These are phyloP conservation scores for Heloderma charlesbogerti DNA, from an alignment of 2,113 vertebrate genomes.

Conservation along the genomic window DNA sequence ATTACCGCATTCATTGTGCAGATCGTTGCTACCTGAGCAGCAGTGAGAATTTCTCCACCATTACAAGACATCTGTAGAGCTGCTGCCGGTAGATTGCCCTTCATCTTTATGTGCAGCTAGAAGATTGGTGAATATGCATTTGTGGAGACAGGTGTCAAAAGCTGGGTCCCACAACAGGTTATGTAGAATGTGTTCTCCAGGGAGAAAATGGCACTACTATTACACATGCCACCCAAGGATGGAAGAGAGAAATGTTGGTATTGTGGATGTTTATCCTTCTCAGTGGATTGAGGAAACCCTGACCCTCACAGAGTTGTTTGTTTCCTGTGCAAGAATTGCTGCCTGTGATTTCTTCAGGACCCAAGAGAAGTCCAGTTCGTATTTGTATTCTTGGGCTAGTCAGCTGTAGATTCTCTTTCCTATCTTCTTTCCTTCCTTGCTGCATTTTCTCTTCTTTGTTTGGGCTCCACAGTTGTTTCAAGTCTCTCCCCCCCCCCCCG, in stretches of 20 bases:
- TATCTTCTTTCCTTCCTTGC: neutral
- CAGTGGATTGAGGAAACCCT: neutral
- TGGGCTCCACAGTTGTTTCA: neutral
- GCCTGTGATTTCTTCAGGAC: neutral
- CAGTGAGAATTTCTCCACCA: too few species aligned
- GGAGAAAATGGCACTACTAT: neutral
- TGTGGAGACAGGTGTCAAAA: neutral
- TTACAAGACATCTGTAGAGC: too few species aligned
- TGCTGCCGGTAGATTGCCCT: neutral
- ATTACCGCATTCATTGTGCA: too few species aligned
- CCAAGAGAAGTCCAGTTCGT: neutral
- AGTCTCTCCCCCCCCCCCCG: neutral
- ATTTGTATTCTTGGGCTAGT: neutral
- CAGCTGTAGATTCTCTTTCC: neutral
- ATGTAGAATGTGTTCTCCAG: neutral
- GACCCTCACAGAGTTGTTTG: neutral
- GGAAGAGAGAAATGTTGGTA: neutral
- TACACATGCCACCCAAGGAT: neutral
- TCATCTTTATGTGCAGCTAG: neutral
- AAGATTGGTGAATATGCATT: neutral
- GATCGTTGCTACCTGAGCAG: too few species aligned
- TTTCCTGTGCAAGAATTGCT: neutral
- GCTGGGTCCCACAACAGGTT: neutral
- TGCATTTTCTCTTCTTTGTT: neutral
- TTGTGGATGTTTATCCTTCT: neutral